Evolutionary conservation across 2,113 vertebrate species (phyloP), one percentile per base, ranked within the genome.

Genomic region (Cyphomyrus discorhynchus): DNA sequence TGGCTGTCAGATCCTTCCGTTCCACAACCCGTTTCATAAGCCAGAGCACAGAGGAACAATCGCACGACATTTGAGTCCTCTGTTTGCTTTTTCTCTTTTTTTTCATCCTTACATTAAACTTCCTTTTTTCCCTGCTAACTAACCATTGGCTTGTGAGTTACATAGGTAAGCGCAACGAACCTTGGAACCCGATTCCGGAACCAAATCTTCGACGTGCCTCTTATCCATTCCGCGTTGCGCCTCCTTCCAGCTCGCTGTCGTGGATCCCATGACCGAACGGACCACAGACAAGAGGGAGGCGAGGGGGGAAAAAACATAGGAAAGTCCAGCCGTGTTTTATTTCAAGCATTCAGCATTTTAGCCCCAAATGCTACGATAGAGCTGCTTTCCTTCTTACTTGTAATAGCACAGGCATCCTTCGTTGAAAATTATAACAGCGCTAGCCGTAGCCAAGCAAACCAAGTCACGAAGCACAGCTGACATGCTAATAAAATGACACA

Each of bases 1-100:
- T 94, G 95, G 94, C 95, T 96, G 95, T 96, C 96, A 96, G 94
- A 94, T 92, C 93, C 95, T 96, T 96, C 95, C 94, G 95, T 96
- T 95, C 95, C 95, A 95, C 94, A 93, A 31, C 87, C 94, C 90
- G 92, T 93, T 94, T 93, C 91, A 84, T 90, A 88, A 89, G 19
- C 86, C 24, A 50, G 24, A 87, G 46, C 31, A 82, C 21, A 86
- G 82, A 58, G 80, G 82, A 85, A 62, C 80, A 58, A 66, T 74
- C 84, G 42, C 84, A 66, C 58, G 35, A 87, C 62, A 49, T 24
- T 70, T 9, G 45, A 49, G 49, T 86, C 35, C 49, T 83, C 45
- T 49, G 31, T 90, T 70, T 86, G 47, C 5, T 10, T 88, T 45
- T 17, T 86, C 47, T 86, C 84, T 27, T 15, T 86, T 13, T 86